These are phyloP conservation scores for Lates japonicus DNA, from an alignment of 2,797 vertebrate genomes.

Conservation along the genomic window DNA sequence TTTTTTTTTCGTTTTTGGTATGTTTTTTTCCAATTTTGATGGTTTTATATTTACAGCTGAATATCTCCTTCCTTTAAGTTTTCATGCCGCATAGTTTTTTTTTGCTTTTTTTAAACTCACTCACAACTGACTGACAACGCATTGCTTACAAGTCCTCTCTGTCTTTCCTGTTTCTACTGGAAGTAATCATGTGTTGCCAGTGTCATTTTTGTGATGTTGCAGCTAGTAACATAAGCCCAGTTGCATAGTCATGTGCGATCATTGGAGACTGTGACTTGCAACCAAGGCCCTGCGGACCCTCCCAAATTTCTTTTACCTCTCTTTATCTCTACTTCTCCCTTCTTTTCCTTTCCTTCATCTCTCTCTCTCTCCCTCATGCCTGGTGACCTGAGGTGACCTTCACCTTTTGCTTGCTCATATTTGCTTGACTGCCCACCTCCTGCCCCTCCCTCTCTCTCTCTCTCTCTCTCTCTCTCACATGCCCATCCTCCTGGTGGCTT, in stretches of 20 bases:
- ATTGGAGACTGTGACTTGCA: conserved; percentile 97
- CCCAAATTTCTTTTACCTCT: conserved; percentile 66
- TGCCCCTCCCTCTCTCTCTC: conserved; percentile 68
- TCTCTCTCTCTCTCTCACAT: too few relatives aligned
- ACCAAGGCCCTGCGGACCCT: conserved; percentile 90
- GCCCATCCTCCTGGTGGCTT: conserved; percentile 75
- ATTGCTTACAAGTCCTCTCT: conserved; percentile 39
- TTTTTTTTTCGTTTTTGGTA: not conserved
- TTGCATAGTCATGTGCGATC: conserved; percentile 99
- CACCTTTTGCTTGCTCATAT: conserved; percentile 92
- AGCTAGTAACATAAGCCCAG: conserved; percentile 99
- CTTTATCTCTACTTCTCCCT: conserved; percentile 61
- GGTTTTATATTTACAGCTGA: conserved; percentile 69
- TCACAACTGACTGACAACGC: conserved; percentile 83
- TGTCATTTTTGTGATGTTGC: conserved; percentile 97
- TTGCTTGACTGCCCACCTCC: conserved; percentile 88
- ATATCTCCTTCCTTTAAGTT: conserved; percentile 21
- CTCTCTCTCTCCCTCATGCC: conserved; percentile 49
- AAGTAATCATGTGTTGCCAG: too few relatives aligned
- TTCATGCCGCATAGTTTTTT: conserved; percentile 76
- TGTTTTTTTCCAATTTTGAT: conserved; percentile 19
- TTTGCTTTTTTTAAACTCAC: conserved; percentile 78
- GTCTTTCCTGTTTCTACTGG: conserved; percentile 85
- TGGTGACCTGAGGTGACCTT: conserved; percentile 90
- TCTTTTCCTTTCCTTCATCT: conserved; percentile 47